These are phyloP conservation scores for Merops nubicus DNA, from an alignment of 2,113 vertebrate species.

Conservation along the genomic window DNA sequence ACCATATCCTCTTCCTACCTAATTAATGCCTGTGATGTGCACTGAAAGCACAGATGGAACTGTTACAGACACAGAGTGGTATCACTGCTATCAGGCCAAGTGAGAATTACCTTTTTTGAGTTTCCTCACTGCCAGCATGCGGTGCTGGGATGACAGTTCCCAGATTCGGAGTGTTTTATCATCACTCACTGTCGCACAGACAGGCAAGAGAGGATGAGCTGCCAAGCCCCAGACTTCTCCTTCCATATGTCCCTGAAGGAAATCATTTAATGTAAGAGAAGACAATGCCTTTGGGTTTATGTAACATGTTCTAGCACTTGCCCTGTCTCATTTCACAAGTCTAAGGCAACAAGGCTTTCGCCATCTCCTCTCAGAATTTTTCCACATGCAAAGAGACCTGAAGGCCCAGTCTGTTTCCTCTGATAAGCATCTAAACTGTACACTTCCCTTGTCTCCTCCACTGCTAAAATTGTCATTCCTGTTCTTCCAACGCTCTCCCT, in stretches of 20 bases:
- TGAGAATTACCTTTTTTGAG: constrained; percentile 90
- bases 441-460: not conserved
- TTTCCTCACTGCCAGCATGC: constrained; percentile 97
- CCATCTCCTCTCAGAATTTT: not conserved
- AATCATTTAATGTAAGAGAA: not conserved
- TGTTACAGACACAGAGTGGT: not conserved
- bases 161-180: constrained; percentile 96
- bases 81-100: not conserved
- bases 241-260: constrained; percentile 92
- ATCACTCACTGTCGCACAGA: constrained; percentile 95
- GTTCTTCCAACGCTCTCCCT: not conserved
- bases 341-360: not conserved
- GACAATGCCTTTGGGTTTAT: not conserved
- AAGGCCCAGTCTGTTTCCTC: not conserved
- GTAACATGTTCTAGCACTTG: not conserved
- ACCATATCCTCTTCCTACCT: not conserved
- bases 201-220: constrained; percentile 90
- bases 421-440: not conserved
- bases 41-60: not conserved
- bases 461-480: not conserved
- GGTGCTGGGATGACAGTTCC: constrained; percentile 94
- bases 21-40: not conserved
- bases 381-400: not conserved
- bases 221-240: constrained; percentile 97
- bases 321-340: not conserved